phyloP scores from a whole-genome alignment of 2,113 vertebrate genomes.

The Emydura subglobosa region DNA sequence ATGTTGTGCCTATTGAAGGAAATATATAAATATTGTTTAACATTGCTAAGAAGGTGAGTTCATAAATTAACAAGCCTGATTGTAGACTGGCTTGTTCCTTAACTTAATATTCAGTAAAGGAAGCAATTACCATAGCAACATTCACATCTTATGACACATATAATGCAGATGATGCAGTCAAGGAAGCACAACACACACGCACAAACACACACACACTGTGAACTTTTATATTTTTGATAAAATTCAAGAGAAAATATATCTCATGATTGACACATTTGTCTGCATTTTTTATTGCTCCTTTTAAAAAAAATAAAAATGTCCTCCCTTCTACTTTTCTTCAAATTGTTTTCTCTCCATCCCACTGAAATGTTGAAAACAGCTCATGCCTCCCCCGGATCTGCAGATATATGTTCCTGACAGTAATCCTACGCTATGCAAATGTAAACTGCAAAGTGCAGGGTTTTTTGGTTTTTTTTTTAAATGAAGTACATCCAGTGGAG shows the following conservation, averaged over 20 bases:
- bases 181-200: conserved; percentile 35
- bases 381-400: conserved; percentile 47
- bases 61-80: conserved; percentile 43
- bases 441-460: conserved; percentile 63
- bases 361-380: conserved; percentile 66
- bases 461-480: conserved; percentile 27
- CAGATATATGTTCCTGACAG: conserved; percentile 63
- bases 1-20: neutral
- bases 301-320: conserved; percentile 54
- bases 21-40: conserved; percentile 51
- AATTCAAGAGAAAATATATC: conserved; percentile 35
- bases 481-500: conserved; percentile 44
- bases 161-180: conserved; percentile 53
- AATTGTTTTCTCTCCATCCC: conserved; percentile 63
- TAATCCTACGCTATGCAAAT: conserved; percentile 70
- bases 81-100: conserved; percentile 48
- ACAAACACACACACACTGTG: conserved; percentile 65
- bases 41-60: conserved; percentile 37
- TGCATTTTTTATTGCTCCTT: conserved; percentile 43
- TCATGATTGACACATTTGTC: conserved; percentile 60
- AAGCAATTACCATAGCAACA: conserved; percentile 63
- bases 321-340: conserved; percentile 57
- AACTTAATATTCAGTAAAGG: conserved; percentile 68
- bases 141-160: conserved; percentile 45
- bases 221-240: conserved; percentile 51